These are phyloP conservation scores for Reinhardtius hippoglossoides DNA, from an alignment of 2,113 vertebrate species.

Conservation along the genomic window DNA sequence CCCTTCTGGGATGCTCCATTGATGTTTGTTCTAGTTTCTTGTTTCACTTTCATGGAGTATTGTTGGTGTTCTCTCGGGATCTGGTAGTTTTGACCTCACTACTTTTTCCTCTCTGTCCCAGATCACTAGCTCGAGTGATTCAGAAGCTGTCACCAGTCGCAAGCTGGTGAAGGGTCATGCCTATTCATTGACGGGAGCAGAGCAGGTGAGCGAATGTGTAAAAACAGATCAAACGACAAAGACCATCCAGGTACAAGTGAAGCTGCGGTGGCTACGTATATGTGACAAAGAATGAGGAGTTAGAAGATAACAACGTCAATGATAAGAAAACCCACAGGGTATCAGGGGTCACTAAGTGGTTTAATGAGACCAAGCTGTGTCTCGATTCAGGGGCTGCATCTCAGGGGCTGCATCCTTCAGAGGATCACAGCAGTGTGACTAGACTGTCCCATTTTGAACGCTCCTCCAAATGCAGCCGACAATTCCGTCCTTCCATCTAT, in stretches of 20 bases:
- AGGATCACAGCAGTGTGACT: no score
- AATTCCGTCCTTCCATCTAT: neutral
- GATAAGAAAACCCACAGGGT: neutral
- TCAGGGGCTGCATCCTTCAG: no score
- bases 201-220: conserved; percentile 83
- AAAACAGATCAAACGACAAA: neutral
- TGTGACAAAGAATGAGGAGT: neutral
- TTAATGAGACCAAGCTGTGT: no score
- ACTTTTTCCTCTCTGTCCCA: conserved; percentile 30
- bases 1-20: conserved; percentile 44
- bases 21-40: conserved; percentile 66
- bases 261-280: neutral
- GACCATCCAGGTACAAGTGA: neutral
- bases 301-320: neutral
- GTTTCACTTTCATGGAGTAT: neutral
- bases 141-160: conserved; percentile 83
- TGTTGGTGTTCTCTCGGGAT: neutral
- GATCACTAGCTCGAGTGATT: conserved; percentile 77
- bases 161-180: conserved; percentile 89
- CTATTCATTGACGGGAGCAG: conserved; percentile 87
- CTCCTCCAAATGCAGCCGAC: no score
- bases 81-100: neutral
- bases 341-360: no score
- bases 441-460: no score
- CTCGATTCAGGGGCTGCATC: no score